phyloP scores from a whole-genome alignment of 2,113 vertebrate species.

The Caracal caracal region DNA sequence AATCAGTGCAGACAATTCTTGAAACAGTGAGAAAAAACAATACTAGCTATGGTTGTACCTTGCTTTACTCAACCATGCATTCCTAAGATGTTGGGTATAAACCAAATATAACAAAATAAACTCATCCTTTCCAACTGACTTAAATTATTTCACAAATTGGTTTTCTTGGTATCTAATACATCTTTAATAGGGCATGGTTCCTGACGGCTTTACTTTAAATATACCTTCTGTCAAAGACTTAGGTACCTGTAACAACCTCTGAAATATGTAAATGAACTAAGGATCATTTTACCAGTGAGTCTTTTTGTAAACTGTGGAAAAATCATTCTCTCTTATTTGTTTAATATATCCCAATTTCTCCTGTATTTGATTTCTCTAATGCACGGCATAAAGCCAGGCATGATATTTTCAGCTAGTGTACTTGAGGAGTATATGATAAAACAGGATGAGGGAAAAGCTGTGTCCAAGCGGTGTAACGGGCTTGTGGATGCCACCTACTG shows the following conservation, averaged over 20 bases:
- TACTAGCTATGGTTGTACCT: neutral
- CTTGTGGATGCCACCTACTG: neutral
- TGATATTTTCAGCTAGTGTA: neutral
- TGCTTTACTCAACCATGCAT: neutral
- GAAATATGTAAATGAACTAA: neutral
- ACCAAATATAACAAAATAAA: constrained; percentile 47
- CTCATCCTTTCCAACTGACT: constrained; percentile 16
- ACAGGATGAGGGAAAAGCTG: neutral
- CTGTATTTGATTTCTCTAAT: neutral
- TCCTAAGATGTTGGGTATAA: neutral
- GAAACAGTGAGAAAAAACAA: neutral
- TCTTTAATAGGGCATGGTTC: constrained; percentile 22
- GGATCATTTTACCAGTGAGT: neutral
- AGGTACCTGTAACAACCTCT: constrained; percentile 43
- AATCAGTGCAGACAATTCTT: neutral
- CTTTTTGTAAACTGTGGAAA: neutral
- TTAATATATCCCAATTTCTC: constrained; percentile 15
- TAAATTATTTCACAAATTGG: constrained; percentile 56
- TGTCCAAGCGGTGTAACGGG: neutral
- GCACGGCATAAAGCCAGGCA: neutral
- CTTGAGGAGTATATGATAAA: constrained; percentile 21
- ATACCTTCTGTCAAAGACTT: constrained; percentile 55
- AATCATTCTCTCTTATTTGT: neutral
- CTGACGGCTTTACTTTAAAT: constrained; percentile 52
- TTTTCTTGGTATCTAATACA: constrained; percentile 57